phyloP scores from a whole-genome alignment of 2,888 invertebrate genomes.

The Hartigia nigra region DNA sequence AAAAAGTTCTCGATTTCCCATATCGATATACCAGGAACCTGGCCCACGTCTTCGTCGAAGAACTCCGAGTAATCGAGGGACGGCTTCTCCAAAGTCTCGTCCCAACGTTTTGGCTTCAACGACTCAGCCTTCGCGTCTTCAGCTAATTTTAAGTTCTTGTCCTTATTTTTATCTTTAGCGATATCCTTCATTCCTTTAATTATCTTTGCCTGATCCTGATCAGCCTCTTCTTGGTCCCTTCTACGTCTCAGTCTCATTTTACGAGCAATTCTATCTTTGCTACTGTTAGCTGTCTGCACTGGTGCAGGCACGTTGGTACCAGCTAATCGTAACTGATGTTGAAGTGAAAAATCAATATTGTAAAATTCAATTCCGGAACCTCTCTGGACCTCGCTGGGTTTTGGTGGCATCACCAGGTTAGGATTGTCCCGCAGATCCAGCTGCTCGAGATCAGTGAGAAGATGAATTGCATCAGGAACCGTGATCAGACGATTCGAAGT shows the following conservation, averaged over 20 bases:
- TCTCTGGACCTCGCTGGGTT: conserved; percentile 84
- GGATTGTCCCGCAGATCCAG: conserved; percentile 94
- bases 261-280: conserved; percentile 93
- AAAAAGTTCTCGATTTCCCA: conserved; percentile 99
- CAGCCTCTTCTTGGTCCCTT: conserved; percentile 83
- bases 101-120: conserved; percentile 93
- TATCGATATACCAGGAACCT: conserved; percentile 89
- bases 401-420: conserved; percentile 96
- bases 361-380: conserved; percentile 92
- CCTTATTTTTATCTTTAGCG: conserved; percentile 84
- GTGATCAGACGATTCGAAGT: conserved; percentile 95
- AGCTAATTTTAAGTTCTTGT: conserved; percentile 68
- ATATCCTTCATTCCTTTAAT: conserved; percentile 90
- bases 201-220: conserved; percentile 89
- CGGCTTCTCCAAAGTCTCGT: conserved; percentile 94
- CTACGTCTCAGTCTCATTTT: conserved; percentile 90
- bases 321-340: conserved; percentile 91
- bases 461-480: conserved; percentile 96
- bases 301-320: conserved; percentile 87
- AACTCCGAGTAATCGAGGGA: conserved; percentile 97
- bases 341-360: conserved; percentile 98
- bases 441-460: conserved; percentile 88
- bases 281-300: conserved; percentile 74
- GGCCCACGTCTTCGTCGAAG: conserved; percentile 95
- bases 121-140: conserved; percentile 77